A percentile compares a stretch with the other conserved stretches of the same genome.
Evolutionary conservation across 1,140 invertebrate genomes (phyloP).

Genomic region (Eumeta japonica): DNA sequence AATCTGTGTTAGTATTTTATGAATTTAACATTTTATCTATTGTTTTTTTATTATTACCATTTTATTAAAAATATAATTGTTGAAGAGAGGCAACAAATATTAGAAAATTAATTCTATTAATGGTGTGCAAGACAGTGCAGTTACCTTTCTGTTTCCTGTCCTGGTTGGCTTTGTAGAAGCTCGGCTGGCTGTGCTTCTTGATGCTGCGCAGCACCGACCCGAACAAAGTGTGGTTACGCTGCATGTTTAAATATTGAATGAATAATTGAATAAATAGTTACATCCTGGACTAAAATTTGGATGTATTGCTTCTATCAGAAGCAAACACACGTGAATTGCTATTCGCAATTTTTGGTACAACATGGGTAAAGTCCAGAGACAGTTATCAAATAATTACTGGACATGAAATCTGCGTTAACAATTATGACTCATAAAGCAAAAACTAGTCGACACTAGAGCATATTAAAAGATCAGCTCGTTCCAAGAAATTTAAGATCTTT

Average conservation of each 20-base stretch:
- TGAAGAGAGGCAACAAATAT: no score
- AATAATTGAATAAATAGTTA: conserved; percentile 4
- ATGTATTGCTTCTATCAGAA: no score
- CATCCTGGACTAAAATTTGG: not conserved
- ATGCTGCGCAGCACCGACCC: conserved; percentile 44
- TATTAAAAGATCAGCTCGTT: no score
- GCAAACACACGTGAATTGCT: no score
- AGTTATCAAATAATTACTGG: no score
- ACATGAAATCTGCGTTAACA: no score
- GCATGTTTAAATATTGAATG: conserved; percentile 11
- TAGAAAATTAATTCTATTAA: not conserved
- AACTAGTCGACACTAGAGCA: no score
- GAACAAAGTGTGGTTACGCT: conserved; percentile 46
- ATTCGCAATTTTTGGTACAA: not conserved
- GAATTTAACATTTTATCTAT: not conserved
- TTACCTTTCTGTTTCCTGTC: not conserved
- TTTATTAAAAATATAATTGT: not conserved
- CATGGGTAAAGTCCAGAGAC: no score
- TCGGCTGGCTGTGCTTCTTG: conserved; percentile 36
- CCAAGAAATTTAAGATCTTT: no score
- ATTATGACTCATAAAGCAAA: no score
- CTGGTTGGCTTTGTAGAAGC: conserved; percentile 22
- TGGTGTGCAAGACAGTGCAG: not conserved
- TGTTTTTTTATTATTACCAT: not conserved
- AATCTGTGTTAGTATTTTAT: not conserved